Conservation (phyloP, 53 echinoderm and acorn worm genomes). For the Henricia sp. region DNA sequence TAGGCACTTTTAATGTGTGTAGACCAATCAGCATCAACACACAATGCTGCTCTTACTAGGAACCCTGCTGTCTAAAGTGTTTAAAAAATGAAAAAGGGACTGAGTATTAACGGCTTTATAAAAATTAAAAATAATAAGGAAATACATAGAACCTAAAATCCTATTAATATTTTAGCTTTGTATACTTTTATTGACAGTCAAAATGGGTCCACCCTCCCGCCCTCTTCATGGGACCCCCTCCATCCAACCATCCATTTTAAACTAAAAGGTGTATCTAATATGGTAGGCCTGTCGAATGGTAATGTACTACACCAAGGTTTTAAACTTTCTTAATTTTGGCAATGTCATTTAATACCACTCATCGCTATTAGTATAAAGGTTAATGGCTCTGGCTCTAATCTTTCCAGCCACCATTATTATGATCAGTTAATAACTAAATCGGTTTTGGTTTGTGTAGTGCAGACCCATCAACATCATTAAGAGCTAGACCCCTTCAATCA, state of each 20-base stretch:
- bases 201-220: neutral
- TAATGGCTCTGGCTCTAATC: too few relatives aligned
- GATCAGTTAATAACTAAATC: too few relatives aligned
- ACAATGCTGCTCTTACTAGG: conserved; percentile 21
- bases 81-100: too few relatives aligned
- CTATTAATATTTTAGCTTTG: neutral
- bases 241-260: neutral
- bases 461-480: too few relatives aligned
- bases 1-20: conserved; percentile 22
- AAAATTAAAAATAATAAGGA: neutral
- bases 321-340: too few relatives aligned
- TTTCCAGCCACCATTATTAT: too few relatives aligned
- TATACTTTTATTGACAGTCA: neutral
- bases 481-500: too few relatives aligned
- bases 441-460: too few relatives aligned
- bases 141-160: neutral
- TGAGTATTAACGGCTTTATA: neutral
- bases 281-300: neutral
- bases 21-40: conserved; percentile 43
- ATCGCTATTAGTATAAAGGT: too few relatives aligned
- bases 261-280: neutral
- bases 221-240: neutral
- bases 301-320: too few relatives aligned
- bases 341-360: too few relatives aligned
- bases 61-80: neutral